phyloP scores from a whole-genome alignment of 2,888 invertebrate species.

The Platycheirus albimanus region DNA sequence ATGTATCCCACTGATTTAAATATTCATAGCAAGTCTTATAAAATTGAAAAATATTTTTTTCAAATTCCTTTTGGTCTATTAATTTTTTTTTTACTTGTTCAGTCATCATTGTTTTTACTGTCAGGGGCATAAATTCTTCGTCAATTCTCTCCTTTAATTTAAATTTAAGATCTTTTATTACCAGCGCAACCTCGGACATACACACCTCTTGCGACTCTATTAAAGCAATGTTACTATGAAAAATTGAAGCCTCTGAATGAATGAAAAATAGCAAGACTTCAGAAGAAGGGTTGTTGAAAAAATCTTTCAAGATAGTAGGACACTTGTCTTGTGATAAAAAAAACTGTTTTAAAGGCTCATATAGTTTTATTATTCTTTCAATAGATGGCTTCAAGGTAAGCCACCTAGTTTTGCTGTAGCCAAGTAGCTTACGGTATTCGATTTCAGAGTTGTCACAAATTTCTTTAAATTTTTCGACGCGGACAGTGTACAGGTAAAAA shows the following conservation, averaged over 20 bases:
- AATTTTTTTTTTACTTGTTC: too few relatives aligned
- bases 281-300: too few relatives aligned
- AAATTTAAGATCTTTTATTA: constrained; percentile 35
- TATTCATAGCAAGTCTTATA: constrained; percentile 51
- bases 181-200: constrained; percentile 26
- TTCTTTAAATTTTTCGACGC: constrained; percentile 24
- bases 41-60: too few relatives aligned
- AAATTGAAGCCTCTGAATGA: constrained; percentile 29
- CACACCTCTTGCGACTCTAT: constrained; percentile 31
- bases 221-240: constrained; percentile 38
- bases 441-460: constrained; percentile 12
- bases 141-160: constrained; percentile 25
- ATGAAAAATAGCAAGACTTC: constrained; percentile 26
- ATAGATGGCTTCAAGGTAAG: too few relatives aligned
- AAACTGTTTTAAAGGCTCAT: too few relatives aligned
- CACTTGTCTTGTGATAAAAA: too few relatives aligned
- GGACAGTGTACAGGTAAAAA: constrained; percentile 37
- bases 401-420: constrained; percentile 32
- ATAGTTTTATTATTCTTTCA: too few relatives aligned
- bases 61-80: too few relatives aligned
- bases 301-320: too few relatives aligned
- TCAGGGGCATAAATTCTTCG: constrained; percentile 25
- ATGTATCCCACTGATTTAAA: constrained; percentile 57
- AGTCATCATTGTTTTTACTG: too few relatives aligned
- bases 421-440: constrained; percentile 26